These are phyloP conservation scores for Gobionotothen gibberifrons DNA, from an alignment of 2,797 vertebrate species.

Conservation along the genomic window DNA sequence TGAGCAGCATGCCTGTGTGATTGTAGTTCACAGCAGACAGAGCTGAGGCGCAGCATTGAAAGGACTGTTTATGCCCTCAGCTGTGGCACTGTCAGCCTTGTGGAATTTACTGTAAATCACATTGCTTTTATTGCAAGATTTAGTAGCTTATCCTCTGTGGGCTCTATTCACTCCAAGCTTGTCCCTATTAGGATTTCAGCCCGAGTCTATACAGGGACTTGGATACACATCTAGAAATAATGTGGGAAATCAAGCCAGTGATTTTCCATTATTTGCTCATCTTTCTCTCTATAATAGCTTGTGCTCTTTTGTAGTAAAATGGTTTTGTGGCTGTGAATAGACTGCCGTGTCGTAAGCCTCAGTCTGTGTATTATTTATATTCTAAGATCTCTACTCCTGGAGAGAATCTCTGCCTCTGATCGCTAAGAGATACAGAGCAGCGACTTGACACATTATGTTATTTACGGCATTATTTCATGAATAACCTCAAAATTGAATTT, in stretches of 20 bases:
- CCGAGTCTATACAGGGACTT: slow-evolving; percentile 93
- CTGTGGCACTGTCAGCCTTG: slow-evolving; percentile 98
- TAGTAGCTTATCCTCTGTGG: slow-evolving; percentile 99
- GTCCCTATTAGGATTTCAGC: slow-evolving; percentile 99
- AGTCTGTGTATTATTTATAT: slow-evolving; percentile 88
- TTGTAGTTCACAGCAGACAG: slow-evolving; percentile 97
- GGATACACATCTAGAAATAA: slow-evolving; percentile 97
- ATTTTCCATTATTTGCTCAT: slow-evolving; percentile 90
- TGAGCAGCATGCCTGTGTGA: slow-evolving; percentile 95
- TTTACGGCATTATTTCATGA: slow-evolving; percentile 52
- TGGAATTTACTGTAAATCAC: slow-evolving; percentile 99
- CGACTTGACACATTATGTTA: slow-evolving; percentile 50
- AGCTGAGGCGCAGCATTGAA: slow-evolving; percentile 93
- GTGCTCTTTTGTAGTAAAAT: slow-evolving; percentile 89
- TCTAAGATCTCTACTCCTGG: slow-evolving; percentile 80
- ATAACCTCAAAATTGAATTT: slow-evolving; percentile 56
- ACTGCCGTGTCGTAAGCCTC: slow-evolving; percentile 72
- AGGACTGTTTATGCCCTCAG: slow-evolving; percentile 99
- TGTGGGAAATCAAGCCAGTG: slow-evolving; percentile 93
- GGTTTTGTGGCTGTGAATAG: slow-evolving; percentile 87
- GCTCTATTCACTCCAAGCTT: slow-evolving; percentile 99
- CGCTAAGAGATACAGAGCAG: slow-evolving; percentile 41
- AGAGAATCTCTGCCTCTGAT: slow-evolving; percentile 46
- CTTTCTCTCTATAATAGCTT: slow-evolving; percentile 72
- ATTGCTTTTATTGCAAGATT: slow-evolving; percentile 99